These are phyloP conservation scores for Anorthoa munda DNA, from an alignment of 2,888 invertebrate species.

Conservation along the genomic window DNA sequence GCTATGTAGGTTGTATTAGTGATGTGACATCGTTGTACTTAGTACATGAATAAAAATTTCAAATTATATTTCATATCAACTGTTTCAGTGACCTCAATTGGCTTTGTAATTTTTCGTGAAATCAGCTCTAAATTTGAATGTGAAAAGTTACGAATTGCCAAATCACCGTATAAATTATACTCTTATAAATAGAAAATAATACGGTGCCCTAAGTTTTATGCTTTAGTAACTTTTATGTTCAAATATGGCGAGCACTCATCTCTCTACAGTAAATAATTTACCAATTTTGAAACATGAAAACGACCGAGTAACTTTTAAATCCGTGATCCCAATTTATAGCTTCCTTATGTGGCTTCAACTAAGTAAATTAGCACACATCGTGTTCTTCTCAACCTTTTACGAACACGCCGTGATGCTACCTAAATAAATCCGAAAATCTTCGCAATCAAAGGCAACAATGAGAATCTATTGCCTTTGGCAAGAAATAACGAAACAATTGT, in stretches of 20 bases:
- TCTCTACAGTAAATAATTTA: neutral
- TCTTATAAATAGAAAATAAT: neutral
- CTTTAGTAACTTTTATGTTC: neutral
- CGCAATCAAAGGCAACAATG: conserved; percentile 45
- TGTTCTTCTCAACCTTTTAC: conserved; percentile 34
- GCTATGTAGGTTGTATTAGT: conserved; percentile 29
- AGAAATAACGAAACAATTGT: conserved; percentile 50
- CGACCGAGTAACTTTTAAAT: conserved; percentile 28
- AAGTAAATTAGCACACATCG: neutral
- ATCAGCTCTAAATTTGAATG: too few species aligned
- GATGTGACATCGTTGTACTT: conserved; percentile 30
- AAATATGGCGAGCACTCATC: neutral
- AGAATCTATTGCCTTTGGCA: conserved; percentile 41
- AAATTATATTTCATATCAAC: too few species aligned
- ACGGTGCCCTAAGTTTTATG: neutral
- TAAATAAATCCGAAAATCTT: conserved; percentile 30
- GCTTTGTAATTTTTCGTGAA: too few species aligned
- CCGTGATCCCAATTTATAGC: conserved; percentile 28
- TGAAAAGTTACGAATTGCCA: too few species aligned
- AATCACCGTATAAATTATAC: neutral
- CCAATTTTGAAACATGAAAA: conserved; percentile 24
- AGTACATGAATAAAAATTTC: neutral
- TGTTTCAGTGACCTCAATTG: too few species aligned
- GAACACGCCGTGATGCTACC: conserved; percentile 33
- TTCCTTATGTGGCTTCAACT: conserved; percentile 15